A percentile compares a stretch with the other conserved stretches of the same genome.
phyloP scores from a whole-genome alignment of 2,888 invertebrate genomes.

The Agonopterix heracliana region DNA sequence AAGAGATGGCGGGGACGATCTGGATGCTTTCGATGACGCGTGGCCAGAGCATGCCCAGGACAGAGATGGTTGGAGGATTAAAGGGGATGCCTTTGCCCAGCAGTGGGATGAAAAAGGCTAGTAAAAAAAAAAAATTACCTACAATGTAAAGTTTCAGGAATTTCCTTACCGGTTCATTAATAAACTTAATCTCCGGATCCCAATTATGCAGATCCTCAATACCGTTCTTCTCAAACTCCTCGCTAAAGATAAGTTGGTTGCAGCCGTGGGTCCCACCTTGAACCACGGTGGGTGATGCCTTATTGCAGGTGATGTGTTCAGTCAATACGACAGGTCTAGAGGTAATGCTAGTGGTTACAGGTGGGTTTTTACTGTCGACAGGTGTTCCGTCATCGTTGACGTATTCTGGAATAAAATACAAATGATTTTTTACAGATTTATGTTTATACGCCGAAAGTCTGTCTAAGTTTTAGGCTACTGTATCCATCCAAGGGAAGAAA shows the following conservation, averaged over 20 bases:
- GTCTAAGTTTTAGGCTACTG: too few relatives aligned
- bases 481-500: too few relatives aligned
- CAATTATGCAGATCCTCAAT: slow-evolving; percentile 53
- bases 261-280: slow-evolving; percentile 50
- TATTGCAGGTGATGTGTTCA: slow-evolving; percentile 22
- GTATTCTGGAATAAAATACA: slow-evolving; percentile 36
- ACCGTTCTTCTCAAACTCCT: slow-evolving; percentile 65
- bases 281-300: slow-evolving; percentile 37
- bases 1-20: too few relatives aligned
- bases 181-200: slow-evolving; percentile 73
- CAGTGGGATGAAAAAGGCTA: too few relatives aligned
- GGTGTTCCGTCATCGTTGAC: slow-evolving; percentile 49
- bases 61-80: too few relatives aligned
- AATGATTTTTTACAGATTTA: too few relatives aligned
- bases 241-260: slow-evolving; percentile 77
- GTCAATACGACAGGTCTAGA: not conserved
- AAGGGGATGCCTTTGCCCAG: too few relatives aligned
- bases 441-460: too few relatives aligned
- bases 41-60: too few relatives aligned
- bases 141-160: too few relatives aligned
- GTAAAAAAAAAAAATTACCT: too few relatives aligned
- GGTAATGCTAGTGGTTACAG: not conserved
- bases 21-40: too few relatives aligned
- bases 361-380: slow-evolving; percentile 12
- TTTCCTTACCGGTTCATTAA: slow-evolving; percentile 75